Evolutionary conservation across 2,888 invertebrate species (phyloP).

Genomic region (Eilema caniola): DNA sequence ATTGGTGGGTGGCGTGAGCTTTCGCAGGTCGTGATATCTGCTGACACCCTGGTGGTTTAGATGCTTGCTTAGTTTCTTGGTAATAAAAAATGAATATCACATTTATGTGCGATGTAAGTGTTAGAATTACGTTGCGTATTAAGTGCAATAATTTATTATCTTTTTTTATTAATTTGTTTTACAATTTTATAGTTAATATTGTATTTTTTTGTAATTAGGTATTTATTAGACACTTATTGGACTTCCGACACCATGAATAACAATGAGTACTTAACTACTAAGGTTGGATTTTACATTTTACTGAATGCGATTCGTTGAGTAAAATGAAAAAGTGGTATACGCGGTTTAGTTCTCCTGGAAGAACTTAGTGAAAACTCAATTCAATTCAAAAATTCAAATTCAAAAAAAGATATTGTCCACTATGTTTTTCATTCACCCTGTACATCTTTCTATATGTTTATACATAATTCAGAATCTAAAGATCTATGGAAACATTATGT

Average conservation of each 20-base stretch:
- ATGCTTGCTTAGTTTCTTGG: no score
- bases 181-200: no score
- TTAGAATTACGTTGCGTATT: no score
- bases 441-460: neutral
- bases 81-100: no score
- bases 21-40: neutral
- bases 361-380: neutral
- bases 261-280: no score
- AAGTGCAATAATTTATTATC: no score
- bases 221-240: no score
- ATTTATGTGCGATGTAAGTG: no score
- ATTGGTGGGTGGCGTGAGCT: neutral
- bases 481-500: slow-evolving; percentile 30
- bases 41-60: no score
- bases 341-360: neutral
- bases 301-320: neutral
- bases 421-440: neutral
- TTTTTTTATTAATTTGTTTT: no score
- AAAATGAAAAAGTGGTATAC: neutral
- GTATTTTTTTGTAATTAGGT: no score
- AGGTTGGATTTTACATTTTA: neutral
- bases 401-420: neutral
- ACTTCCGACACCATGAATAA: no score
- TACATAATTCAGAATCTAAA: slow-evolving; percentile 20
- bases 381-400: neutral